Evolutionary conservation across 2,113 vertebrate species (phyloP), one percentile per base, ranked within the genome.

Genomic region (Lethenteron reissneri): DNA sequence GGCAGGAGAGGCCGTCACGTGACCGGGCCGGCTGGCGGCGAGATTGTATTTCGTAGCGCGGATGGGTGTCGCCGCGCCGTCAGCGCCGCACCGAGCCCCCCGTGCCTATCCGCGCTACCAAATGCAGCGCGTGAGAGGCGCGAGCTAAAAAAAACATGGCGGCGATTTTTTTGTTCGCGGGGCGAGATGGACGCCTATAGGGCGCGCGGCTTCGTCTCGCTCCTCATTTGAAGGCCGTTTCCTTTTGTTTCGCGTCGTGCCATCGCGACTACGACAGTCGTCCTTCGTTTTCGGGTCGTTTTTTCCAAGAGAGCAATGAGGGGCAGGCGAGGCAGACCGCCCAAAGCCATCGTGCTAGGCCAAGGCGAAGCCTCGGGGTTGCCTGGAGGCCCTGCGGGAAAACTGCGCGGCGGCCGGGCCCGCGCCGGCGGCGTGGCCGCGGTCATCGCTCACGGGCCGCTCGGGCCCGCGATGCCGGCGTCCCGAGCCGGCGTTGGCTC

Each of bases 251-350:
- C 64, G 25, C n/a, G n/a, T n/a, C 64, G 64, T 25, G 64, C 64
- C n/a, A 10, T 25, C 10, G 10, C n/a, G n/a, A 25, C 64, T 68
- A 17, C 64, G n/a, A n/a, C n/a, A 68, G 25, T 11, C 64, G n/a
- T 17, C n/a, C 25, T 25, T 10, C n/a, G n/a, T 25, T 25, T 25
- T n/a, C 11, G n/a, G n/a, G 64, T 68, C 64, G n/a, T 68, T 25
- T 68, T 68, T 11, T 25, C n/a, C 64, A 68, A 25, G 64, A 25
- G n/a, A 68, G 64, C 64, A n/a, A 68, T 68, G 64, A 68, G 25
- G 64, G 64, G 64, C 64, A n/a, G 64, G n/a, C 64, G 64, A 11
- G 64, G 64, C 64, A 68, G 64, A 25, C 64, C 64, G 64, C 64
- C 64, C n/a, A 68, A 68, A 25, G n/a, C 64, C n/a, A n/a, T 68